Evolutionary conservation across 2,888 invertebrate species (phyloP).

Genomic region (Pollenia labialis): DNA sequence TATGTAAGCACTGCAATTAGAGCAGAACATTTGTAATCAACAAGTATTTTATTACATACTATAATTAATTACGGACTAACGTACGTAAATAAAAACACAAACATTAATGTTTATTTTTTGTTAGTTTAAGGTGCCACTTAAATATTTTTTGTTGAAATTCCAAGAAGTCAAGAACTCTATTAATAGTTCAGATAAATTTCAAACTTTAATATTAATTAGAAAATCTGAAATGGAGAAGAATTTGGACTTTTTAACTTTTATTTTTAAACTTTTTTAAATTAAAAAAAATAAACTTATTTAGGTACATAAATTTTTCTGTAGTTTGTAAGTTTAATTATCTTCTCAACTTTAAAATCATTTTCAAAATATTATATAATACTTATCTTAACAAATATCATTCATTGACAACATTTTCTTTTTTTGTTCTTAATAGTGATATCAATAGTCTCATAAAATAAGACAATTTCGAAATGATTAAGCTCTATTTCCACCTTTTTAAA

Average conservation of each 20-base stretch:
- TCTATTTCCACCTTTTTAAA: background rate
- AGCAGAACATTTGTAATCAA: conserved; percentile 70
- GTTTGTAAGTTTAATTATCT: no score
- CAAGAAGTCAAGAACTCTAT: background rate
- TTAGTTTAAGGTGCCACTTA: conserved; percentile 28
- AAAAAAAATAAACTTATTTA: no score
- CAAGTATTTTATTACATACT: conserved; percentile 69
- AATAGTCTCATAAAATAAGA: background rate
- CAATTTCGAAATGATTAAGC: background rate
- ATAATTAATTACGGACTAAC: conserved; percentile 49
- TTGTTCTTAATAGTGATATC: background rate
- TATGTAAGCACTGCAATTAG: conserved; percentile 63
- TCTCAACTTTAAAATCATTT: no score
- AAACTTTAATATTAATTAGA: no score
- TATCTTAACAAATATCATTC: no score
- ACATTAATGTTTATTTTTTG: background rate
- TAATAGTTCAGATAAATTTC: background rate
- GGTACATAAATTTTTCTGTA: no score
- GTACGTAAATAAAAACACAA: background rate
- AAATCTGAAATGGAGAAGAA: no score
- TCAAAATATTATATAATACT: no score
- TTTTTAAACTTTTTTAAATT: no score
- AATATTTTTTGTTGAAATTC: background rate
- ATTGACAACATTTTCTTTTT: background rate
- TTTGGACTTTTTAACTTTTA: no score